phyloP scores from a whole-genome alignment of 64 coral and sea anemone species.

The Montipora capricornis region DNA sequence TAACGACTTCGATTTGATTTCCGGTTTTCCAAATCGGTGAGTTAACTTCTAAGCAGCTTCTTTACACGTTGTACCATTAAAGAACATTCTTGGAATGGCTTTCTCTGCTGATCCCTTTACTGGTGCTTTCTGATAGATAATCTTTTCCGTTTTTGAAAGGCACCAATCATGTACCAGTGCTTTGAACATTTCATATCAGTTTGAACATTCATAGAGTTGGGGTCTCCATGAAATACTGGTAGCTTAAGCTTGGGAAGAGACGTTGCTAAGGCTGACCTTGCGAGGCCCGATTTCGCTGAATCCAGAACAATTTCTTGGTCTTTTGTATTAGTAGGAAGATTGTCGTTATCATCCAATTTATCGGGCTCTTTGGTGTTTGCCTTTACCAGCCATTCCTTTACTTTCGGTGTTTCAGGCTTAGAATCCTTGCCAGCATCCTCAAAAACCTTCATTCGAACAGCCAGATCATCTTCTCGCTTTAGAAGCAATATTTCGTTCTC shows the following conservation, averaged over 20 bases:
- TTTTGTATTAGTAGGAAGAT: background rate
- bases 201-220: background rate
- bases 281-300: background rate
- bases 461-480: background rate
- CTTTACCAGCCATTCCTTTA: background rate
- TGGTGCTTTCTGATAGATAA: too few relatives aligned
- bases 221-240: background rate
- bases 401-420: background rate
- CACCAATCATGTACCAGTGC: constrained; percentile 4
- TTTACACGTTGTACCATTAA: too few relatives aligned
- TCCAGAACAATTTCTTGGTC: background rate
- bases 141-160: background rate
- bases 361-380: background rate
- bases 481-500: background rate
- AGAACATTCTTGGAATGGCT: too few relatives aligned
- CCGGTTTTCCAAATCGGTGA: too few relatives aligned
- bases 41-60: too few relatives aligned
- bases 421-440: background rate
- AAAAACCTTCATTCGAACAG: background rate
- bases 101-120: too few relatives aligned
- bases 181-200: constrained; percentile 41
- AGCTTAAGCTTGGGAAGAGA: background rate
- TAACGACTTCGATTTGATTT: too few relatives aligned
- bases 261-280: background rate
- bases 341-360: background rate